These are phyloP conservation scores for Ditylenchus dipsaci DNA, from an alignment of 1,140 invertebrate species.

Conservation along the genomic window DNA sequence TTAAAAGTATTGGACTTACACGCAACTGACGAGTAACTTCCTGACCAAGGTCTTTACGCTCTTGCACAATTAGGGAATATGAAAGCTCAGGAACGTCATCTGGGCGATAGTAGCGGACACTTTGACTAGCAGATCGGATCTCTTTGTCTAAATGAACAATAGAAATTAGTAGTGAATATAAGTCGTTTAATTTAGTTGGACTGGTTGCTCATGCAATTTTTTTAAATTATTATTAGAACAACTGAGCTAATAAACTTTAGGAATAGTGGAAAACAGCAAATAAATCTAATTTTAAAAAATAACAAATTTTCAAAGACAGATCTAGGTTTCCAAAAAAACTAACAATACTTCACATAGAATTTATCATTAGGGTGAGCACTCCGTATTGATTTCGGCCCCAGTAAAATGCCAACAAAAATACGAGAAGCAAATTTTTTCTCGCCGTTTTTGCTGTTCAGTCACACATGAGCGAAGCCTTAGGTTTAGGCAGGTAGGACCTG, in stretches of 20 bases:
- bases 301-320: too few relatives aligned
- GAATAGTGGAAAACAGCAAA: neutral
- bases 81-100: constrained; percentile 35
- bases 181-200: neutral
- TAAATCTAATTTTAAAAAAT: neutral
- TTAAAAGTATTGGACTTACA: too few relatives aligned
- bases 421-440: too few relatives aligned
- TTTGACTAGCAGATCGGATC: constrained; percentile 35
- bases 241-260: neutral
- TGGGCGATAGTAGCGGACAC: constrained; percentile 36
- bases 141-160: constrained; percentile 29
- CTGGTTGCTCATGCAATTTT: neutral
- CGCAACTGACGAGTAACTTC: constrained; percentile 2
- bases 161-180: neutral
- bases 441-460: too few relatives aligned
- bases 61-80: constrained; percentile 34
- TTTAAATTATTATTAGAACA: neutral
- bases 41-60: constrained; percentile 28
- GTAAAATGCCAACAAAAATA: too few relatives aligned
- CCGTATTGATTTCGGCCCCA: too few relatives aligned
- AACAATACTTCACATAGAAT: too few relatives aligned
- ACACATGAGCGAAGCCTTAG: too few relatives aligned
- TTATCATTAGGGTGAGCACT: too few relatives aligned
- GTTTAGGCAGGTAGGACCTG: too few relatives aligned
- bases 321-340: too few relatives aligned